Evolutionary conservation across 2,113 vertebrate species (phyloP).

Genomic region (Suricata suricatta): DNA sequence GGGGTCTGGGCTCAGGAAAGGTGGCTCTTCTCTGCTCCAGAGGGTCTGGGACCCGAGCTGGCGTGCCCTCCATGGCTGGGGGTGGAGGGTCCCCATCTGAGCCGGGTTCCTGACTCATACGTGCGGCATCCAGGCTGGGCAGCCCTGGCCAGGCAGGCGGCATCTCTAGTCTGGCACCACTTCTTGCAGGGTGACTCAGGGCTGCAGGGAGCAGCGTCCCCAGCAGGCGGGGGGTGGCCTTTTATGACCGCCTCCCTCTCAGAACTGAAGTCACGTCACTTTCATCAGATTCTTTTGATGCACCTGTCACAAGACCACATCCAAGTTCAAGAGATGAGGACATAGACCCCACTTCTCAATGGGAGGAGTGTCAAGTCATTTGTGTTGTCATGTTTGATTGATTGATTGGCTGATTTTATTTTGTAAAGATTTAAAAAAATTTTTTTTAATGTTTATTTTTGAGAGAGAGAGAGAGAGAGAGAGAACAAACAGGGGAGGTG

Average conservation of each 20-base stretch:
- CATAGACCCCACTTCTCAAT: not conserved
- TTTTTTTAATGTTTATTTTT: no score
- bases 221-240: not conserved
- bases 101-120: rapidly evolving
- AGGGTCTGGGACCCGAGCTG: not conserved
- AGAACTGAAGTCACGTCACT: not conserved
- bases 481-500: no score
- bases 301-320: not conserved
- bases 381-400: not conserved
- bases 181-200: not conserved
- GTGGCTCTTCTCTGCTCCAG: not conserved
- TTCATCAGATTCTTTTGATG: not conserved
- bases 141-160: no score
- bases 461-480: no score
- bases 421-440: no score
- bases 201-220: not conserved
- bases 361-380: not conserved
- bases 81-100: rapidly evolving
- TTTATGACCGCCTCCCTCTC: not conserved
- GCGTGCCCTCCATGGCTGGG: not conserved
- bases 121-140: not conserved
- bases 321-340: not conserved
- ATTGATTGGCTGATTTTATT: no score
- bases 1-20: not conserved
- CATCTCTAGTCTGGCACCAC: not conserved